Evolutionary conservation across 2,113 vertebrate genomes (phyloP).

Genomic region (Cavia aperea): DNA sequence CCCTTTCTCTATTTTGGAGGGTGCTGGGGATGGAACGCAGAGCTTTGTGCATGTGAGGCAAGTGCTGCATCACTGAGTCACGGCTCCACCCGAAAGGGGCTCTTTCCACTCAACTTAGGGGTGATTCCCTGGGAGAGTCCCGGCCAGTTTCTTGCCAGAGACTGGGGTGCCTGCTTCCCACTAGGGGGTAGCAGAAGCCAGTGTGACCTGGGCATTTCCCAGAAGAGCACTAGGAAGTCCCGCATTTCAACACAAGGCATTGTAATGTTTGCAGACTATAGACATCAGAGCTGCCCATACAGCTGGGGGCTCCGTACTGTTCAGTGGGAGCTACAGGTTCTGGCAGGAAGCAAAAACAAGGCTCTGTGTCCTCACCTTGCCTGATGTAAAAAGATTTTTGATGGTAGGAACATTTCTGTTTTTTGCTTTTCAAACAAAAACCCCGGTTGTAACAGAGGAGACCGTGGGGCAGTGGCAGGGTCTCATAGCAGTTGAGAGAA

Average conservation of each 20-base stretch:
- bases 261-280: not conserved
- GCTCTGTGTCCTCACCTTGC: accelerated
- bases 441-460: not conserved
- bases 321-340: not conserved
- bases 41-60: not conserved
- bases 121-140: not conserved
- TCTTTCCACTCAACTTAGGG: not conserved
- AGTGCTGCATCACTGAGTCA: not conserved
- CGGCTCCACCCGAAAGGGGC: no score
- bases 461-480: no score
- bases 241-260: accelerated
- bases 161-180: not conserved
- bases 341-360: not conserved
- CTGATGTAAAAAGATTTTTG: no score
- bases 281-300: not conserved
- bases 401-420: not conserved
- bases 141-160: not conserved
- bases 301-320: not conserved
- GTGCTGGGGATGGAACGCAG: not conserved
- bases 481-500: not conserved
- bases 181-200: not conserved
- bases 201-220: not conserved
- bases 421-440: not conserved
- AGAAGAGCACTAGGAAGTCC: not conserved
- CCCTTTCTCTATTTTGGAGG: not conserved